Base-by-base conservation (phyloP, 2,888 invertebrate species). In the Catocala nupta region DNA sequence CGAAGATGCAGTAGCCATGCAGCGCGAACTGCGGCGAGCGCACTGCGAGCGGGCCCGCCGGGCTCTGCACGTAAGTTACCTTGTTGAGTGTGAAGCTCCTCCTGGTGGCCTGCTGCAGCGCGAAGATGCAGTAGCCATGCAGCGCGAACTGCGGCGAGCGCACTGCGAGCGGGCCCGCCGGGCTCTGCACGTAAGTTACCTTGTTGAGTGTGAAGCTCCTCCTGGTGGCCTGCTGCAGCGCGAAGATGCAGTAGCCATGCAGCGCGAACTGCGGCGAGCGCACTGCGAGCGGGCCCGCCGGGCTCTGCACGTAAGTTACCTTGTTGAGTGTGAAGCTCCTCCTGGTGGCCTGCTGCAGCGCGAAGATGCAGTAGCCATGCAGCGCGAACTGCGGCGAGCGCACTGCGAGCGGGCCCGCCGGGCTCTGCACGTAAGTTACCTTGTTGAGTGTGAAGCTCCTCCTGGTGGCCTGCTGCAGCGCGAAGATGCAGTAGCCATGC, bases 1-100 rank as follows among this genome's bases (percentile, higher is more conserved):
- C 98, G 86, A 99, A 97, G 65, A 97, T 96, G 63, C 98, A 96
- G 84, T 97, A 98, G 0, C 99, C 99, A 86, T 98, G 96, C 65
- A 97, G 95, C 39, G 96, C 95, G 90, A 99, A 97, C 78, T 97
- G 96, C 2, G 99, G 97, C 0, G 97, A 96, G 58, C 98, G 95
- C 0, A 99, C 98, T 0, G 97, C 96, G 70, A 95, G 95, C 4
- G 98, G 98, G 0, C 98, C 98, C 6, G 96, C 98, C 1, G 98
- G 98, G 74, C 97, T 98, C 80, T 97, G 96, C 45, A 96, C 95
- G 0, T n/a, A n/a, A 1, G 11, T 76, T 85, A 97, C 97, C 95
- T 97, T 97, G 78, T 97, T 98, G 25, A 98, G 91, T 0, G 97
- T 96, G 95, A 98, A 99, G 68, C 96, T 96, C 70, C 96, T 97